Evolutionary conservation across 1,140 invertebrate species (phyloP).

Genomic region (Tetramorium parvispinum): DNA sequence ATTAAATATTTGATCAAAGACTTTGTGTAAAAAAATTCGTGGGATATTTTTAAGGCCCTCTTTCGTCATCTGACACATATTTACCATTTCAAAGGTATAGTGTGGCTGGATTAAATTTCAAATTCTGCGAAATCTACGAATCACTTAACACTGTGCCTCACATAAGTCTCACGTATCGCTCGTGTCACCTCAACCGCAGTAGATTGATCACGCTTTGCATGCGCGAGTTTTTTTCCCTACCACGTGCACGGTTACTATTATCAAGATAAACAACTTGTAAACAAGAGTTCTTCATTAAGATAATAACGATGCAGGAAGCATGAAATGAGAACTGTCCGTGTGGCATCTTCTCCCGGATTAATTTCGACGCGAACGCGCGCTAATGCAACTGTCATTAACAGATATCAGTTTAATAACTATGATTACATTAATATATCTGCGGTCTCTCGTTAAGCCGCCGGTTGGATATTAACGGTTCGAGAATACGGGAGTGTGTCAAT

Average conservation of each 20-base stretch:
- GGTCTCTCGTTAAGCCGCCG: background rate
- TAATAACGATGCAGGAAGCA: slow-evolving; percentile 24
- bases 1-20: background rate
- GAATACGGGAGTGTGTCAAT: background rate
- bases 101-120: slow-evolving; percentile 72
- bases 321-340: background rate
- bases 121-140: slow-evolving; percentile 72
- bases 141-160: slow-evolving; percentile 73
- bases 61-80: background rate
- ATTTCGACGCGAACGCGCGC: background rate
- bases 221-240: slow-evolving; percentile 16
- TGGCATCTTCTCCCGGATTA: background rate
- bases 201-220: slow-evolving; percentile 51
- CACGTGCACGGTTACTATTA: slow-evolving; percentile 43
- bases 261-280: slow-evolving; percentile 56
- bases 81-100: slow-evolving; percentile 11
- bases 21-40: background rate
- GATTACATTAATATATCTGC: slow-evolving; percentile 43
- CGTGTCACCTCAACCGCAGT: slow-evolving; percentile 14
- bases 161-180: slow-evolving; percentile 78
- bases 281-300: slow-evolving; percentile 40
- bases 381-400: background rate
- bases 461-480: slow-evolving; percentile 9
- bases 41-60: background rate
- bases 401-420: background rate